A percentile compares a stretch with the other conserved stretches of the same genome.
phyloP scores from a whole-genome alignment of 2,797 vertebrate genomes.

The Artibeus jamaicensis region DNA sequence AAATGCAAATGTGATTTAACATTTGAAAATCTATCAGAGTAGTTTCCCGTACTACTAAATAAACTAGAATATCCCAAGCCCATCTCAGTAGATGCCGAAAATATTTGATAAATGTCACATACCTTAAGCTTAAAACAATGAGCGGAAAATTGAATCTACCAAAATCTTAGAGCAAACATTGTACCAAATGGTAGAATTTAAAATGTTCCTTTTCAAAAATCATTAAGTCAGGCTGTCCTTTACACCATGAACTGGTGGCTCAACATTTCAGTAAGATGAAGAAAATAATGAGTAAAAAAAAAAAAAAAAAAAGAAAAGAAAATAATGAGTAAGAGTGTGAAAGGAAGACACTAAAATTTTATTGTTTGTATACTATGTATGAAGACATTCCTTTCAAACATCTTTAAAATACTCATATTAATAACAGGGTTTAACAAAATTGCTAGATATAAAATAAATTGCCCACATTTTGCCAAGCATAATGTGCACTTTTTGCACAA shows the following conservation, averaged over 20 bases:
- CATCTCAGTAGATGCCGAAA: neutral
- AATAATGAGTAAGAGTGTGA: neutral
- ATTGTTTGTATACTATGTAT: neutral
- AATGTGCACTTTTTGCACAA: no score
- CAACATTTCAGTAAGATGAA: neutral
- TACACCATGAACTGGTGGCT: rapidly evolving
- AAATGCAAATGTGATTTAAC: neutral
- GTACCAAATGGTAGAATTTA: neutral
- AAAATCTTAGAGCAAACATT: neutral
- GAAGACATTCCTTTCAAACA: neutral
- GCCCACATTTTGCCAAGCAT: no score
- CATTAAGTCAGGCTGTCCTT: neutral
- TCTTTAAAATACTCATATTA: neutral
- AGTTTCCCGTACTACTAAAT: neutral
- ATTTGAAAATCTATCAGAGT: neutral
- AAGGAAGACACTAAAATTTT: neutral
- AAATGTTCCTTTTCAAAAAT: neutral
- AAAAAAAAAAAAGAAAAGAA: no score
- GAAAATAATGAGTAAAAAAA: neutral
- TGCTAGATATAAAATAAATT: neutral
- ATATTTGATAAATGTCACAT: neutral
- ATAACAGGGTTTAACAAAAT: neutral
- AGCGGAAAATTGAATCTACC: neutral
- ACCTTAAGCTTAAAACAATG: neutral
- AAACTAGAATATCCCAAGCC: neutral